Base-by-base conservation (phyloP, 2,797 vertebrate genomes). In the Falco novaeseelandiae region DNA sequence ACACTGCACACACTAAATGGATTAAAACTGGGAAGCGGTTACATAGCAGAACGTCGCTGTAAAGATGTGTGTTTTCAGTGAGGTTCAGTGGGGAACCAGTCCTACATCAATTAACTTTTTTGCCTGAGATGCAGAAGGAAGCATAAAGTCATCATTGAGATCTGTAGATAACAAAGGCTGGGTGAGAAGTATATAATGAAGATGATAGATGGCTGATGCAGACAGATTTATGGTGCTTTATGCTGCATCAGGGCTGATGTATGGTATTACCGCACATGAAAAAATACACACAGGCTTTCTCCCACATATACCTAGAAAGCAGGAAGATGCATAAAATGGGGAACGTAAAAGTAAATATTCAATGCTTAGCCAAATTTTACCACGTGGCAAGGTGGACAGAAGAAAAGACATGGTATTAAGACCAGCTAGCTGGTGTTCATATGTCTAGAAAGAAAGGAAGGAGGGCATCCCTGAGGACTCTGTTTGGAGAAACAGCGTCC, bases 341-440 rank as follows among this genome's bases (percentile, higher is more conserved):
- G 66, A 82, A 88, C 22, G 36, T 4, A 54, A 85, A 95, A 87
- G 36, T 23, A 92, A 92, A 67, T 17, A 44, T 25, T 62, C 16
- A 32, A 34, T 19, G 32, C 59, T 91, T 44, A 73, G 57, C 34
- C 36, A 61, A 81, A 87, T 86, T 87, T 74, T 83, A 67, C 14
- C 32, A 34, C 13, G 8, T 57, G 48, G 40, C 23, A 93, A 85
- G 69, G 42, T 83, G 52, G 54, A 51, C 34, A 71, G 58, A 81
- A 23, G 12, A 51, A 91, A 87, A 88, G 29, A 0, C 17, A 26
- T 3, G 7, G 21, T 54, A 61, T 65, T 74, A 58, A 81, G 38
- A 69, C 26, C 91, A 96, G 79, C 72, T 96, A 96, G 79, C 72
- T 96, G 76, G 89, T 48, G 38, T 20, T 89, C 77, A 78, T 76